Evolutionary conservation across 2,113 vertebrate genomes (phyloP).

Genomic region (Egretta garzetta): DNA sequence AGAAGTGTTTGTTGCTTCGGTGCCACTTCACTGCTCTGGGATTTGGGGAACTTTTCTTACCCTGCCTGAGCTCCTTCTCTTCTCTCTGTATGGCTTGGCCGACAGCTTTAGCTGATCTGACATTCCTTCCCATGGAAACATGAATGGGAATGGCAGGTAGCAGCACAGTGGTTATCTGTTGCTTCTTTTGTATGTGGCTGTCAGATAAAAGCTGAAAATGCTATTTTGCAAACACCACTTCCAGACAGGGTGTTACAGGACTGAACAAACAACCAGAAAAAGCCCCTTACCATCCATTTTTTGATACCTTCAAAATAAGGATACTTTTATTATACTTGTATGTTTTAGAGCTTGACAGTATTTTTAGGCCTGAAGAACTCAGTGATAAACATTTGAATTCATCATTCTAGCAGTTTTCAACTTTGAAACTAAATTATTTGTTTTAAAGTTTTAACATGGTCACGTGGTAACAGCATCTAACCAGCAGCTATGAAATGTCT

Average conservation of each 20-base stretch:
- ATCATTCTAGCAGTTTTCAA: constrained; percentile 20
- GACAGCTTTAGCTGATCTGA: not conserved
- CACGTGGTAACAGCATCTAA: constrained; percentile 7
- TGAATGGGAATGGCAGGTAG: constrained; percentile 1
- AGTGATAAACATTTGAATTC: not conserved
- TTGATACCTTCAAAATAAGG: not conserved
- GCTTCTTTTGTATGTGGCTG: not conserved
- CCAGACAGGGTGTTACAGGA: not conserved
- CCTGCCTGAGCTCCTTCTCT: not conserved
- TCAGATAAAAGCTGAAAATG: not conserved
- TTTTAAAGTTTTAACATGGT: constrained; percentile 49
- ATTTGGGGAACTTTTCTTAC: not conserved
- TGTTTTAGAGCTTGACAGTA: not conserved
- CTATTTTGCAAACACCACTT: not conserved
- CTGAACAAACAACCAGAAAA: not conserved
- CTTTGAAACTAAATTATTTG: constrained; percentile 50
- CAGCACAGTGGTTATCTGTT: not conserved
- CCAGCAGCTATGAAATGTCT: constrained; percentile 47
- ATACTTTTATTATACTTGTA: not conserved
- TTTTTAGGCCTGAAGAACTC: not conserved
- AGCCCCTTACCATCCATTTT: not conserved
- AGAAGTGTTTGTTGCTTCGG: not conserved
- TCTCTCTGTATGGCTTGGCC: not conserved
- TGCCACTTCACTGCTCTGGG: not conserved
- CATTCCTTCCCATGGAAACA: not conserved